A percentile compares a stretch with the other conserved stretches of the same genome.
phyloP scores from a whole-genome alignment of 2,113 vertebrate genomes.

The Coryphaenoides rupestris region DNA sequence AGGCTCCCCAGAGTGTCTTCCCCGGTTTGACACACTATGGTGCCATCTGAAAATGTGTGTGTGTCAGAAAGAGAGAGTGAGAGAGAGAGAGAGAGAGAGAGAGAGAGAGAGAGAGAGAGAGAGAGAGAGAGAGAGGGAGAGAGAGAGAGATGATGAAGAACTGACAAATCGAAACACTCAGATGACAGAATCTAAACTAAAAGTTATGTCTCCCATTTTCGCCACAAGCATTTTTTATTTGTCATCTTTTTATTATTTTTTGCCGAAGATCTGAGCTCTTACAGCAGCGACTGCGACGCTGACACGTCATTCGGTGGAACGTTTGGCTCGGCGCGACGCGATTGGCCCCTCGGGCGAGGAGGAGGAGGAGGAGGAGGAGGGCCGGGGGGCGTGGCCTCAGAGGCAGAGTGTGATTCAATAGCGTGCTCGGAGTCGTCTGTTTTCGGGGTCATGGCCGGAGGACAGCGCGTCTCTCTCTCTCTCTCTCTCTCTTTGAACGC shows the following conservation, averaged over 20 bases:
- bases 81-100: neutral
- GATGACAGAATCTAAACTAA: conserved; percentile 30
- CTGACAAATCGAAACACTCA: conserved; percentile 19
- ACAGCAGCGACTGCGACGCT: neutral
- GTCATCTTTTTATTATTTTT: neutral
- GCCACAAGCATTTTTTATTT: neutral
- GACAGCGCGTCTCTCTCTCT: neutral
- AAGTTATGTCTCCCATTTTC: neutral
- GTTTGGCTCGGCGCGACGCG: neutral
- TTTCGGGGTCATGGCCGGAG: neutral
- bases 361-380: too few species aligned
- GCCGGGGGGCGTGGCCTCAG: neutral
- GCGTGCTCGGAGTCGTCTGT: neutral
- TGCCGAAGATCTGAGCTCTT: too few species aligned
- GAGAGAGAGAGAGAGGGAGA: conserved; percentile 1
- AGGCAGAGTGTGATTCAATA: neutral
- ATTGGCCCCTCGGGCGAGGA: neutral
- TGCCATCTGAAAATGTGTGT: conserved; percentile 26
- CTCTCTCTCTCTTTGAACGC: too few species aligned
- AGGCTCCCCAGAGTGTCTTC: conserved; percentile 40
- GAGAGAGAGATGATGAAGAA: neutral
- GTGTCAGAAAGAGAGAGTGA: neutral
- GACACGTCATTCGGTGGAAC: neutral
- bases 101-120: neutral
- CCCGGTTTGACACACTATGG: conserved; percentile 18